Base-by-base conservation (phyloP, 2,113 vertebrate genomes). In the Orientallactaga bullata region DNA sequence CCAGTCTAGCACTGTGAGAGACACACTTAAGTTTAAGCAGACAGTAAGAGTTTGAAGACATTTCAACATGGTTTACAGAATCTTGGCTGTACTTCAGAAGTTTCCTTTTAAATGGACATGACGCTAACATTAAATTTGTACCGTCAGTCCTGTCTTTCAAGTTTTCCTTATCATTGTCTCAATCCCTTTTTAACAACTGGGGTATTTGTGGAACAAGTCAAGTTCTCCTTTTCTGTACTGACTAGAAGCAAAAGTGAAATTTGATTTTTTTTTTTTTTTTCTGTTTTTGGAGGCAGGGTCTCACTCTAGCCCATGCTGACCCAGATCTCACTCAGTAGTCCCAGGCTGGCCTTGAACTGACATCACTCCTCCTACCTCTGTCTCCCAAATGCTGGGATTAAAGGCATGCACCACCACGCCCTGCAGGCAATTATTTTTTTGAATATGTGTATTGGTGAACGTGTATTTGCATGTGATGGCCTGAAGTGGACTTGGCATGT, bases 101-200 rank as follows among this genome's bases (percentile, higher is more conserved):
- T 82, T 93, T 82, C 65, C 8, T 21, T 37, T 91, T 89, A 76
- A 95, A 88, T 60, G 21, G 66, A 24, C 10, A 32, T 89, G 16
- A 85, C 89, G 86, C 90, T 90, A 91, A 30, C 18, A n/a, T 12
- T 85, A 60, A 93, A 47, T 21, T 84, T 88, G 6, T 83, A 68
- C 13, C 55, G 12, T 5, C 10, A 4, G 9, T 4, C 2, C n/a
- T 24, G 39, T 73, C 60, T 60, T 72, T 76, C 32, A 84, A 26
- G 66, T 3, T 81, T 83, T 39, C 58, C 39, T 15, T 58, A 69
- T 81, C 21, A 7, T 61, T 47, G 18, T 92, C 55, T 76, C 63
- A 90, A 35, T 81, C 37, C 23, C 68, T 89, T 0, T 42, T 51
- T 89, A 80, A 60, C 3, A 2, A 68, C 0, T 84, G 63, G 32